Base-by-base conservation (phyloP, 2,888 invertebrate genomes). In the Agrilus cyanescens region DNA sequence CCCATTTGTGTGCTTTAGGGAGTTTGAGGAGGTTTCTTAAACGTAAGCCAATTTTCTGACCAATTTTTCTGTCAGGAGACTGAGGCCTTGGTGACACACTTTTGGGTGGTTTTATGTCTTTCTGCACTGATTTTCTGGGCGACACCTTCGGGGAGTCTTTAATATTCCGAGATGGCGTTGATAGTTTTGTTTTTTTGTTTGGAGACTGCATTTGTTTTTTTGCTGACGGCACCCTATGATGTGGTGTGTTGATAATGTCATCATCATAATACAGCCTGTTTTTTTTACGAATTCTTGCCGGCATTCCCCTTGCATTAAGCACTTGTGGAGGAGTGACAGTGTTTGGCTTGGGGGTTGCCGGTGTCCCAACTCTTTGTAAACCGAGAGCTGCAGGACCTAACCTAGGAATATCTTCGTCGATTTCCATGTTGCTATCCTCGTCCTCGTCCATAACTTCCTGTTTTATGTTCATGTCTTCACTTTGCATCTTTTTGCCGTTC, bases 1-100 rank as follows among this genome's bases (percentile, higher is more conserved):
- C 96, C 94, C 96, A 97, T 68, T 93, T 94, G 63, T 97, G 95
- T 4, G 97, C 97, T 71, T 97, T 97, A 1, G 98, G 97, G 50
- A 98, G 69, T 68, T 97, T 97, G 4, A 98, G 71, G 25, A 98
- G 74, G 70, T 98, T 98, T 50, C 91, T 73, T 45, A 93, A 69
- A 50, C 91, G 73, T 70, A 89, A 77, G 2, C 94, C 94, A 54
- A 94, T 88, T 56, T 85, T 78, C 58, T 95, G 93, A 0, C 93
- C 91, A 52, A 85, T 78, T 62, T 83, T 85, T 46, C 86, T 79
- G 63, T 93, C 91, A 13, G 85, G 81, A 13, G 81, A 72, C 29
- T 69, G 65, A 20, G 67, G 61, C 60, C 45, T 76, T 7, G 74
- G 72, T 4, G 66, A 66, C 41, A 69, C 56, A 25, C 61, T 57